Base-by-base conservation (phyloP, 2,113 vertebrate genomes). In the Callipepla squamata region DNA sequence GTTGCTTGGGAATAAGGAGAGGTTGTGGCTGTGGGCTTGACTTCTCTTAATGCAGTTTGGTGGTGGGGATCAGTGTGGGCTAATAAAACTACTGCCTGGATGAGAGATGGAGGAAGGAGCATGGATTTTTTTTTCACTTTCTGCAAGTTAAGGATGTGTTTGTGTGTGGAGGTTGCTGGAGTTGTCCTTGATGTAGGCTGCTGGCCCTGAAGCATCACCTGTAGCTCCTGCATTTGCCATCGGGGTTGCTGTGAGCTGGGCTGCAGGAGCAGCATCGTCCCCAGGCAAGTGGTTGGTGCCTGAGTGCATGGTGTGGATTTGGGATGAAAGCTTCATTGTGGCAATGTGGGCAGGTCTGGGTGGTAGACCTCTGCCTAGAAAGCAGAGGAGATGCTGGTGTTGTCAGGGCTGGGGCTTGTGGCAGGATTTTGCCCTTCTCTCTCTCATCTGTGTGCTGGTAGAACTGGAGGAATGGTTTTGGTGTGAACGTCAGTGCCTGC, bases 71-170 rank as follows among this genome's bases (percentile, higher is more conserved):
- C 7, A 0, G 3, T 2, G 30, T 14, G 45, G 62, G 2, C 19
- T 82, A 36, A 74, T 21, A 25, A 23, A 58, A 26, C 72, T 58
- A 0, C 3, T 67, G 34, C 72, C 34, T 47, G 13, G 20, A 17
- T 36, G 22, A 8, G 4, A 36, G 23, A 22, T 8, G 22, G n/a
- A 47, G 14, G 16, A 66, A 22, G 44, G 51, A 16, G 22, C 51
- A 36, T 4, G 6, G 3, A 28, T 51, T 21, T 57, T 40, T 40
- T 21, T 51, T n/a, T 48, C 15, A 5, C n/a, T 1, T 45, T 45
- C 42, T 44, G 0, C 12, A 32, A 45, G 34, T 22, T 40, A 26
- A 67, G 22, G 38, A 15, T 5, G 1, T 18, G 57, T 14, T 7
- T 62, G 76, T 34, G 4, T 75, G 63, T 32, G 16, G 70, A 25